Percentiles rank a stretch among this genome's conserved stretches.
Evolutionary conservation across 2,797 vertebrate genomes (phyloP).

Genomic region (Xerus rutilus): DNA sequence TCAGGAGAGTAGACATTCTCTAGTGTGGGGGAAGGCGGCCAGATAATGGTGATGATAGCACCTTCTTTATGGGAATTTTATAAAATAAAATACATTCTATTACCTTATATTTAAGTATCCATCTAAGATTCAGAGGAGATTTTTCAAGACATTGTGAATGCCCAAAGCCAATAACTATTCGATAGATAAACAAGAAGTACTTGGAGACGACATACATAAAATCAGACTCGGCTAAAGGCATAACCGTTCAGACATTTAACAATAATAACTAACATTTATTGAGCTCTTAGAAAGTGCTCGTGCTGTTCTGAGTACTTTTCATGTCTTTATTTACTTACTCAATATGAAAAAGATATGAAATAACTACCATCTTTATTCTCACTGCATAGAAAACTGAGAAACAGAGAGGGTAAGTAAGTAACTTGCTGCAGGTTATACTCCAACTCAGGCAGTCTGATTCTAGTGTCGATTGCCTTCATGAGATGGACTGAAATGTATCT

Average conservation of each 20-base stretch:
- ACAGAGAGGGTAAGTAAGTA: background rate
- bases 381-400: conserved; percentile 29
- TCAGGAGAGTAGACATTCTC: background rate
- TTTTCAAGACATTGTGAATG: conserved; percentile 26
- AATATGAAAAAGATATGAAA: conserved; percentile 24
- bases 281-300: background rate
- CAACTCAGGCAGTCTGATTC: background rate
- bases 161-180: background rate
- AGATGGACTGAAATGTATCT: background rate
- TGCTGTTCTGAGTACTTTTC: background rate
- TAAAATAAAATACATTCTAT: conserved; percentile 42
- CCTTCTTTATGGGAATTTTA: conserved; percentile 1
- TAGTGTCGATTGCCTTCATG: background rate
- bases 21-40: too few relatives aligned
- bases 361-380: background rate
- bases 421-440: background rate
- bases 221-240: conserved; percentile 2
- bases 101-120: conserved; percentile 19
- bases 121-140: background rate
- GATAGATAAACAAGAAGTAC: background rate
- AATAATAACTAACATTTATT: background rate
- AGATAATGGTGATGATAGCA: background rate
- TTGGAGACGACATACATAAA: background rate
- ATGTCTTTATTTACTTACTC: conserved; percentile 25
- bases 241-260: conserved; percentile 13